A percentile compares a stretch with the other conserved stretches of the same genome.
Conservation (phyloP, 2,888 invertebrate genomes). For the Coelogynopora nodosa region DNA sequence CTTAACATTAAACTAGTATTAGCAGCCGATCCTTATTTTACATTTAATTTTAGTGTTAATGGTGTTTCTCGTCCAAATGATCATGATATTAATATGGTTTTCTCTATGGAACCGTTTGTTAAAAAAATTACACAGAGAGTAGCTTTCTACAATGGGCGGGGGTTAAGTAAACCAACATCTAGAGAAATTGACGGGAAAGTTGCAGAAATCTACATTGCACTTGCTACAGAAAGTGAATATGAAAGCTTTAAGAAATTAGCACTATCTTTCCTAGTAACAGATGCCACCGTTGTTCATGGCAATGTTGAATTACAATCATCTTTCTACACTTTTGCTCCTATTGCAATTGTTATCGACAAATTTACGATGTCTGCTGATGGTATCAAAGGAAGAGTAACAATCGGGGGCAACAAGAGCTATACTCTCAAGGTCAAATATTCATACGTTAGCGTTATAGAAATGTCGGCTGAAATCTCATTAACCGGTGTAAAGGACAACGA, state of each 20-base stretch:
- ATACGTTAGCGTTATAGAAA: background rate
- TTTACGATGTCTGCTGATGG: background rate
- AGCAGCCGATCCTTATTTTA: background rate
- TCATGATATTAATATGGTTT: background rate
- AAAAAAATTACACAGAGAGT: background rate
- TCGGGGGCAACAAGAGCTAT: background rate
- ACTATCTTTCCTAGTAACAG: background rate
- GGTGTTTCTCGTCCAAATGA: background rate
- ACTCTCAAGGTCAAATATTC: background rate
- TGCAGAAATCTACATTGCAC: background rate
- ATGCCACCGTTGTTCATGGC: background rate
- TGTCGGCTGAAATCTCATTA: background rate
- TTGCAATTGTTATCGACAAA: background rate
- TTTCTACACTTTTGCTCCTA: background rate
- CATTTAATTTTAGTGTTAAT: background rate
- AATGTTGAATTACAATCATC: background rate
- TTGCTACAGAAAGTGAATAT: background rate
- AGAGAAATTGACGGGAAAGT: background rate
- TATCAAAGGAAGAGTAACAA: background rate
- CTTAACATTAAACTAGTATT: background rate
- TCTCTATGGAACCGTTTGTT: background rate
- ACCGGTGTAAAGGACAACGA: background rate
- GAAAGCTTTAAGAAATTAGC: background rate
- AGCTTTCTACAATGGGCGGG: background rate
- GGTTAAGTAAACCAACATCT: background rate